These are phyloP conservation scores for Thunnus thynnus DNA, from an alignment of 2,113 vertebrate genomes.

Conservation along the genomic window DNA sequence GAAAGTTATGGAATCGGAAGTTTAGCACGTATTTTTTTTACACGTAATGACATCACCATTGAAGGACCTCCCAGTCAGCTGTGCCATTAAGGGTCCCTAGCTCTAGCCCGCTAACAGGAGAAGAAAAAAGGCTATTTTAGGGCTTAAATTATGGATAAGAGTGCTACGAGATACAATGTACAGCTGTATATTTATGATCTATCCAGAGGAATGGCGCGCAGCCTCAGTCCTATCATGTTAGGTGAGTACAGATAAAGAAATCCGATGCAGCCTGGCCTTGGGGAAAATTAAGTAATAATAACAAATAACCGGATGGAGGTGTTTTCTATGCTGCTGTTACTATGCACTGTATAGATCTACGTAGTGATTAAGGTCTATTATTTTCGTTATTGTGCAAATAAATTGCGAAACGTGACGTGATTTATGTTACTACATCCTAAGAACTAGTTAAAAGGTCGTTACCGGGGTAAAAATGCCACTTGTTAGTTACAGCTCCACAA, in stretches of 20 bases:
- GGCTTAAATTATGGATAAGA: conserved; percentile 76
- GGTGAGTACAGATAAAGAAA: conserved; percentile 85
- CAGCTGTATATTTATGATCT: conserved; percentile 97
- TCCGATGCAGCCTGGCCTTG: conserved; percentile 34
- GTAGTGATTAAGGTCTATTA: too few species aligned
- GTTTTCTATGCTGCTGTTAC: not conserved
- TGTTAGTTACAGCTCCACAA: not conserved
- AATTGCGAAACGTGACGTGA: not conserved
- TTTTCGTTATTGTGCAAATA: not conserved
- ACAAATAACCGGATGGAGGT: conserved; percentile 7
- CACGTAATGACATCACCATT: conserved; percentile 51
- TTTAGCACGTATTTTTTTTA: not conserved
- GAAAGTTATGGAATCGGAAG: conserved; percentile 40
- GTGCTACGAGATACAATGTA: conserved; percentile 83
- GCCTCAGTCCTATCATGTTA: conserved; percentile 96
- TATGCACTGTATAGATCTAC: not conserved
- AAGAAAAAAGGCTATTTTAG: not conserved
- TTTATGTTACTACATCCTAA: not conserved
- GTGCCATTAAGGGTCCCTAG: conserved; percentile 25
- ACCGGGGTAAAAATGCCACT: not conserved
- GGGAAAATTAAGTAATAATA: conserved; percentile 35
- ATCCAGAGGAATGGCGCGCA: conserved; percentile 95
- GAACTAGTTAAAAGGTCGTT: not conserved
- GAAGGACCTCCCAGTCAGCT: conserved; percentile 38
- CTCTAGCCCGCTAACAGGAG: conserved; percentile 12